phyloP scores from a whole-genome alignment of 2,888 invertebrate species.

The Aproaerema taeniolella region DNA sequence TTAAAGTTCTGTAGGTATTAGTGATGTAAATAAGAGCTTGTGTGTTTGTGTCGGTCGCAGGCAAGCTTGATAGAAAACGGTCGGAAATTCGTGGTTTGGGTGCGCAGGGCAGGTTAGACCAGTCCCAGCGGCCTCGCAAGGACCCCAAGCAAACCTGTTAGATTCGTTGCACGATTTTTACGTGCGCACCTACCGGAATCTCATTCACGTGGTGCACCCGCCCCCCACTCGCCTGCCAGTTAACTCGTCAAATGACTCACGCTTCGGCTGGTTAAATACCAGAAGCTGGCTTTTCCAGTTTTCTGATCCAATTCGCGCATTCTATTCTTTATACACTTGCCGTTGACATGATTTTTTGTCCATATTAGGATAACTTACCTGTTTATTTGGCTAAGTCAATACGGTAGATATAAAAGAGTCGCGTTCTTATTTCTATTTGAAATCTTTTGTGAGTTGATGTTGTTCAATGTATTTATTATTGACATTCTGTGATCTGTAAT shows the following conservation, averaged over 20 bases:
- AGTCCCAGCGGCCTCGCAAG: conserved; percentile 76
- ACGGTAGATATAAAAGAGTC: too few relatives aligned
- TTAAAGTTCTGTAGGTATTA: conserved; percentile 24
- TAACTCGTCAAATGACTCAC: conserved; percentile 76
- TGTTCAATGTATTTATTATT: too few relatives aligned
- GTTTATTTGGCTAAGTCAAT: too few relatives aligned
- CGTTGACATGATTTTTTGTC: conserved; percentile 12
- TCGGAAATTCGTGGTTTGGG: conserved; percentile 71
- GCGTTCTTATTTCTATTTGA: too few relatives aligned
- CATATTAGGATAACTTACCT: too few relatives aligned
- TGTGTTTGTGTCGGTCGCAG: conserved; percentile 44
- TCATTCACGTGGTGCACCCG: conserved; percentile 71
- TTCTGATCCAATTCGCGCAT: conserved; percentile 67
- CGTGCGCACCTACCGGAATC: conserved; percentile 77
- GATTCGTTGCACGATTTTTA: conserved; percentile 78
- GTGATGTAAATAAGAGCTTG: conserved; percentile 40
- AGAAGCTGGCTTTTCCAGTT: conserved; percentile 75
- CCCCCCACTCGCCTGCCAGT: conserved; percentile 55
- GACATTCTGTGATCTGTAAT: too few relatives aligned
- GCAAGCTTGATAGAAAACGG: conserved; percentile 65
- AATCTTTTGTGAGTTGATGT: too few relatives aligned
- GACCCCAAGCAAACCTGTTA: conserved; percentile 76
- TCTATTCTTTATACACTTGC: conserved; percentile 38
- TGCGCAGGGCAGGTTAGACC: conserved; percentile 76
- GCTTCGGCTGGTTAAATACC: conserved; percentile 68